phyloP scores from a whole-genome alignment of 2,113 vertebrate genomes.

The Junco hyemalis region DNA sequence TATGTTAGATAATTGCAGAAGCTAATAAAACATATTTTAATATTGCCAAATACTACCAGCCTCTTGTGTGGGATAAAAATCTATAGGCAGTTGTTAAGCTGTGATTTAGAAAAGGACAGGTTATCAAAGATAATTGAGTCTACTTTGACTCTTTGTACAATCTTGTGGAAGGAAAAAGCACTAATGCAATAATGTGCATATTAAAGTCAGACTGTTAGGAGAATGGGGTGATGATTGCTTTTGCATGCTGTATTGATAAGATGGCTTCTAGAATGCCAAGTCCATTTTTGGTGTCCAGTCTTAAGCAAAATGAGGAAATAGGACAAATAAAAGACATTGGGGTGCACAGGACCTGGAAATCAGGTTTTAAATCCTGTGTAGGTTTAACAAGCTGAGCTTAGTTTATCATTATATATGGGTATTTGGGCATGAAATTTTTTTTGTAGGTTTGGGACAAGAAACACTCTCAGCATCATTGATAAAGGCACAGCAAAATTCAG shows the following conservation, averaged over 20 bases:
- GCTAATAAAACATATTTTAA: background rate
- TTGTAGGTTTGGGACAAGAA: background rate
- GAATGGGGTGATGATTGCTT: background rate
- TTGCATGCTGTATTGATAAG: background rate
- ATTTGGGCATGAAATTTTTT: background rate
- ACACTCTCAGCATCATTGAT: background rate
- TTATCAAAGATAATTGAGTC: background rate
- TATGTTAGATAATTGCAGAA: background rate
- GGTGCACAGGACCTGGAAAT: background rate
- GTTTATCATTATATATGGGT: background rate
- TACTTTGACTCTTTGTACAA: background rate
- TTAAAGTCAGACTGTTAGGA: background rate
- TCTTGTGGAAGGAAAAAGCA: background rate
- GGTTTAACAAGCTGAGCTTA: background rate
- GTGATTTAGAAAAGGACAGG: background rate
- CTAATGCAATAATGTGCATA: background rate
- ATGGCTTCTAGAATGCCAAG: background rate
- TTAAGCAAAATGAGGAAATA: background rate
- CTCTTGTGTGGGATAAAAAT: background rate
- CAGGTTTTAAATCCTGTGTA: background rate
- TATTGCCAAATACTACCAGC: background rate
- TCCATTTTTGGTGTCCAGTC: background rate
- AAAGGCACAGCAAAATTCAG: background rate
- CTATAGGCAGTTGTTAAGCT: background rate
- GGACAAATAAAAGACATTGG: background rate